Evolutionary conservation across 2,888 invertebrate genomes (phyloP).

Genomic region (Aromia moschata): DNA sequence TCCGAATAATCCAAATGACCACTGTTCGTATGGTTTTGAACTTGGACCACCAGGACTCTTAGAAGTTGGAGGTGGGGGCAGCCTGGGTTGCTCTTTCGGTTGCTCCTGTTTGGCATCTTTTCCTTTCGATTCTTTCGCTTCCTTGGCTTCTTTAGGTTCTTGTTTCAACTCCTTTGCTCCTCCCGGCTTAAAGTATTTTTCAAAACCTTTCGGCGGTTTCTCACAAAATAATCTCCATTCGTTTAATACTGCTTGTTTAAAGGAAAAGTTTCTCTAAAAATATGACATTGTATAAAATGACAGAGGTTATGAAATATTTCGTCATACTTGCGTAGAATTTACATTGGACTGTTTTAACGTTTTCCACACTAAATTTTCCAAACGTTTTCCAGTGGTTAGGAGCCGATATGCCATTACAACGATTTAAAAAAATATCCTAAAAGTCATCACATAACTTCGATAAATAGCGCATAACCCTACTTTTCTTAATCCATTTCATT

Average conservation of each 20-base stretch:
- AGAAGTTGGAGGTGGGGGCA: conserved; percentile 56
- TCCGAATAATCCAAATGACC: conserved; percentile 66
- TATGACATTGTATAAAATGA: conserved; percentile 30
- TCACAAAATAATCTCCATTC: conserved; percentile 75
- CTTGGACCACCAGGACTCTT: conserved; percentile 51
- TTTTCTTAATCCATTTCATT: too few relatives aligned
- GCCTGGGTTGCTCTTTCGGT: conserved; percentile 54
- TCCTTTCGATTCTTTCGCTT: conserved; percentile 51
- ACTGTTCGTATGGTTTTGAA: conserved; percentile 62
- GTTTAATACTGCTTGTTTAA: conserved; percentile 68
- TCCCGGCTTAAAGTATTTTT: conserved; percentile 85
- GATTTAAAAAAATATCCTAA: conserved; percentile 19
- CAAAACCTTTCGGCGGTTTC: conserved; percentile 92
- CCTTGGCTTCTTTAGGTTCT: conserved; percentile 57
- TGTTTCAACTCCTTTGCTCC: conserved; percentile 58
- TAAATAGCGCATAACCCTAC: conserved; percentile 12
- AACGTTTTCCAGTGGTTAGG: conserved; percentile 67
- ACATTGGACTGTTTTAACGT: conserved; percentile 55
- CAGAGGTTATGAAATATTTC: conserved; percentile 41
- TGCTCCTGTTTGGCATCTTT: conserved; percentile 53
- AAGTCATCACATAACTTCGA: conserved; percentile 44
- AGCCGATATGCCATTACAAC: conserved; percentile 71
- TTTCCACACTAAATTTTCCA: conserved; percentile 64
- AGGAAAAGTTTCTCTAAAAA: conserved; percentile 66
- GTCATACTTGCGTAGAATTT: conserved; percentile 53